Conservation (phyloP, 1,140 invertebrate species). For the Lycorma delicatula region DNA sequence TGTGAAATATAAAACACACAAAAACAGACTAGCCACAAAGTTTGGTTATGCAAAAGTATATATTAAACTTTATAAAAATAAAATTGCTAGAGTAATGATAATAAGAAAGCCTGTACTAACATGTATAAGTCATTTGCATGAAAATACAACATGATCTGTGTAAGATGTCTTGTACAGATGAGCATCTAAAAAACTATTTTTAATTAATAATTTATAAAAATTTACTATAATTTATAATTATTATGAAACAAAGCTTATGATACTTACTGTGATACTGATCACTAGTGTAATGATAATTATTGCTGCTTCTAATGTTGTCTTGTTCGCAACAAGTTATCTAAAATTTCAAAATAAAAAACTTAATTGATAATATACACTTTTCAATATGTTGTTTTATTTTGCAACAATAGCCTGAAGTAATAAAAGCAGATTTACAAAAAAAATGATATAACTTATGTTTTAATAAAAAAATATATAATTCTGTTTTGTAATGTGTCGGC, state of each 20-base stretch:
- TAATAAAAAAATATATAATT: background rate
- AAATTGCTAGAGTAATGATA: too few relatives aligned
- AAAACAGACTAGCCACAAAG: too few relatives aligned
- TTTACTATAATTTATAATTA: background rate
- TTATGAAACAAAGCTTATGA: too few relatives aligned
- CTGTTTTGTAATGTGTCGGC: too few relatives aligned
- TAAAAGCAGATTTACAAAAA: background rate
- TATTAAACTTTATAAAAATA: too few relatives aligned
- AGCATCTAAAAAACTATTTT: background rate
- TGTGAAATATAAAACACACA: too few relatives aligned
- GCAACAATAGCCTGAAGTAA: background rate
- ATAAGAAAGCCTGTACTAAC: too few relatives aligned
- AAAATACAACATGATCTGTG: background rate
- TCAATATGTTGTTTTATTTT: background rate
- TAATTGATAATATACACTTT: background rate
- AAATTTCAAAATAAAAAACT: background rate
- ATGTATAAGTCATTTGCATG: too few relatives aligned
- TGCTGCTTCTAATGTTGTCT: background rate
- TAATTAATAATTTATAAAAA: background rate
- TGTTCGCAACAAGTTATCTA: background rate
- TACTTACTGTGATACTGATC: conserved; percentile 1
- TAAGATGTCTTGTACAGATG: background rate
- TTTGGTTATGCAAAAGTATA: too few relatives aligned
- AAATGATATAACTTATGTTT: conserved; percentile 1
- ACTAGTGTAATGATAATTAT: background rate